Conservation (phyloP, 2,888 invertebrate genomes). For the Tillus elongatus region DNA sequence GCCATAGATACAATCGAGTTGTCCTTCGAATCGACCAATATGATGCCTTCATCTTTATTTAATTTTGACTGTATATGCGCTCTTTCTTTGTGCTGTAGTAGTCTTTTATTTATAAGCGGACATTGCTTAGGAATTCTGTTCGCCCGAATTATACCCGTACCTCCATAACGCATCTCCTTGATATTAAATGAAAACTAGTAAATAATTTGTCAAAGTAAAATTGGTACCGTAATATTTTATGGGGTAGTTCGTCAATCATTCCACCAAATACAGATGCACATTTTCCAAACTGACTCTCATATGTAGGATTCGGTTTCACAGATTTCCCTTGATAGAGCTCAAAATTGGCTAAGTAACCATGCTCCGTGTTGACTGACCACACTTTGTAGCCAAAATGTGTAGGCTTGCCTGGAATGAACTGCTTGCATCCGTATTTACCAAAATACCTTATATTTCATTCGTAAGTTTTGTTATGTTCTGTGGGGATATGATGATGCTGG, state of each 20-base stretch:
- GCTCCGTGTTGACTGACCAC: neutral
- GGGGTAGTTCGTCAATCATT: neutral
- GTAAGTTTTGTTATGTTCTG: neutral
- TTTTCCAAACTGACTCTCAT: neutral
- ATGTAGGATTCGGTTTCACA: neutral
- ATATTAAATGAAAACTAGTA: neutral
- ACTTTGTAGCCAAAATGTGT: neutral
- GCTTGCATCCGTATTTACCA: neutral
- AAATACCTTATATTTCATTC: neutral
- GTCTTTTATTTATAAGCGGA: neutral
- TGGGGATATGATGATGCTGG: neutral
- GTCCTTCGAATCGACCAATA: neutral
- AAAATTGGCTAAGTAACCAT: neutral
- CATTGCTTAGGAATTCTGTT: slow-evolving; percentile 2
- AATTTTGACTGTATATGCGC: neutral
- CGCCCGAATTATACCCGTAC: neutral
- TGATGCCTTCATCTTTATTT: neutral
- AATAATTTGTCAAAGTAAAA: neutral
- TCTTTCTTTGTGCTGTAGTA: neutral
- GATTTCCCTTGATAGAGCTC: neutral
- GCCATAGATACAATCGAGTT: neutral
- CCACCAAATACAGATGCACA: neutral
- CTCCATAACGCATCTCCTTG: neutral
- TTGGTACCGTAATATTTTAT: neutral
- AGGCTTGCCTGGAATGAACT: neutral